Evolutionary conservation across 1,140 invertebrate genomes (phyloP).

Genomic region (Ectropis grisescens): DNA sequence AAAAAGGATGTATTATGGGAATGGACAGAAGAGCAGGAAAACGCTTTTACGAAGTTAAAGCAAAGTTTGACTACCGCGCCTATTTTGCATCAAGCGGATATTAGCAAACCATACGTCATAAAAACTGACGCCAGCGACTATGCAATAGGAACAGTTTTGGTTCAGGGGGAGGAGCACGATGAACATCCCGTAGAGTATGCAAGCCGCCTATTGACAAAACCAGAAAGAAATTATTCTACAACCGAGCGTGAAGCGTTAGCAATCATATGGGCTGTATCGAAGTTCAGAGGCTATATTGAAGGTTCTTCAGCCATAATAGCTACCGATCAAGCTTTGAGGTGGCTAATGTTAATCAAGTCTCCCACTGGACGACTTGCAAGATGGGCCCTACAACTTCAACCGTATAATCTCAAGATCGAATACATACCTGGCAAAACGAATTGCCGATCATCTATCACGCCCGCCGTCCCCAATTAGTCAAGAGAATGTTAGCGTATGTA

Average conservation of each 20-base stretch:
- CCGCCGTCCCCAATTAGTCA: constrained; percentile 3
- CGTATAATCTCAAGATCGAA: constrained; percentile 17
- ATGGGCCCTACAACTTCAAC: constrained; percentile 30
- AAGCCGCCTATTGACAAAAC: constrained; percentile 26
- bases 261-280: constrained; percentile 50
- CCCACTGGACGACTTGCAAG: constrained; percentile 31
- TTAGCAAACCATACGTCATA: background rate
- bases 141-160: constrained; percentile 24
- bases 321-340: constrained; percentile 62
- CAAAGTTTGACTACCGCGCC: background rate
- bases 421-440: constrained; percentile 30
- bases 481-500: constrained; percentile 7
- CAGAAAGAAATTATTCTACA: constrained; percentile 54
- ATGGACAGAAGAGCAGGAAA: background rate
- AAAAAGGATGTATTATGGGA: background rate
- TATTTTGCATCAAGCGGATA: background rate
- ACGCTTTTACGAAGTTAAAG: background rate
- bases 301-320: constrained; percentile 38
- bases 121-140: constrained; percentile 31
- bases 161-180: constrained; percentile 14
- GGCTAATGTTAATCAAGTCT: constrained; percentile 52
- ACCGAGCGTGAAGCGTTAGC: constrained; percentile 62
- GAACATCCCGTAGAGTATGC: constrained; percentile 58
- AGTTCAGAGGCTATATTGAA: constrained; percentile 42
- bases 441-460: constrained; percentile 25